These are phyloP conservation scores for Drosophila nebulosa DNA, from an alignment of 1,140 invertebrate genomes.

Conservation along the genomic window DNA sequence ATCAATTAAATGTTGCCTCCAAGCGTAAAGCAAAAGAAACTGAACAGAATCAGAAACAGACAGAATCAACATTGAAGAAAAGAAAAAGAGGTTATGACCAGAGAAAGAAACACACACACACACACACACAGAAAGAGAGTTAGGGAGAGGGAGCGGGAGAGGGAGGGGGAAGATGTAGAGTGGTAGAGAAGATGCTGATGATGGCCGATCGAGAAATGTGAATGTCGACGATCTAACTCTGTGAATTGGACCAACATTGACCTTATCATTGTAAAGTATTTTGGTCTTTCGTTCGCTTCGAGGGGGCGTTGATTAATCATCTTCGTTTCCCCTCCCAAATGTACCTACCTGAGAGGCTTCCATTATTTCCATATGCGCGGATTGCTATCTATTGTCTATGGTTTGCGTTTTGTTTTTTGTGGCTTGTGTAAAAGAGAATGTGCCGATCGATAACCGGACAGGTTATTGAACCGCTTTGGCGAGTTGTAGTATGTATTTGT, in stretches of 20 bases:
- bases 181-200: conserved; percentile 12
- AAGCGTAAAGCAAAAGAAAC: conserved; percentile 58
- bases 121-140: no score
- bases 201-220: conserved; percentile 43
- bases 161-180: not conserved
- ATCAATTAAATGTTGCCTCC: conserved; percentile 75
- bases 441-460: conserved; percentile 46
- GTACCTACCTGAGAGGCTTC: conserved; percentile 34
- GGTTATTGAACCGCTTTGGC: conserved; percentile 64
- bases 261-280: conserved; percentile 53
- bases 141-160: not conserved
- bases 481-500: conserved; percentile 41
- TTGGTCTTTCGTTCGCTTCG: conserved; percentile 5
- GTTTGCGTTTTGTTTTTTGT: conserved; percentile 27
- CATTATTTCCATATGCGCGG: conserved; percentile 46
- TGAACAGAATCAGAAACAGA: not conserved
- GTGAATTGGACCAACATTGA: conserved; percentile 69
- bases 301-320: conserved; percentile 68
- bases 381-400: conserved; percentile 37
- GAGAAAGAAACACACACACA: conserved; percentile 12
- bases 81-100: conserved; percentile 67
- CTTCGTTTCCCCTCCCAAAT: conserved; percentile 16
- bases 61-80: conserved; percentile 13
- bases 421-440: conserved; percentile 38
- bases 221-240: conserved; percentile 2